Evolutionary conservation across 2,797 vertebrate genomes (phyloP), one percentile per base, ranked within the genome.

Genomic region (Ctenopoma kingsleyae): DNA sequence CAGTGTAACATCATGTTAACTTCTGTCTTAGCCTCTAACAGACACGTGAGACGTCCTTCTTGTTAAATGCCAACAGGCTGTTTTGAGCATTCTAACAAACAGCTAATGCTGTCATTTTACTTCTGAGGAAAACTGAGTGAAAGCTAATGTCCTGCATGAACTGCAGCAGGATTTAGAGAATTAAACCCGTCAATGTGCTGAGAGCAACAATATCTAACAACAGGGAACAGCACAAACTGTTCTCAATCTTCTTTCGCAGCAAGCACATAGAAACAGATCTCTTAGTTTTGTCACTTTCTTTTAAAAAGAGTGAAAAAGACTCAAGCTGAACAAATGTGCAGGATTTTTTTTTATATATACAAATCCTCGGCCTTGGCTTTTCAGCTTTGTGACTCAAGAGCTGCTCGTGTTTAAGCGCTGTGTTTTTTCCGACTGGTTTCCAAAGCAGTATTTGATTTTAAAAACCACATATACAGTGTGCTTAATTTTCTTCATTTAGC

Each of bases 391-490:
- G 23, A 41, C 1, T 38, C 54, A 60, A 30, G 49, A 49, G 52
- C 17, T 41, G 43, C 13, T 55, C n/a, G 47, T 50, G 20, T 41
- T 23, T 25, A 38, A 67, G 0, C 15, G 22, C 30, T 30, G 44
- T 56, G 8, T 35, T 11, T 35, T 51, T 8, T 43, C 30, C 54
- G 4, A 11, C 0, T 16, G 52, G 9, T 36, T 50, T 41, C 47
- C 36, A 69, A 38, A 68, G 32, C n/a, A 17, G 13, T 16, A 40
- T 22, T 52, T n/a, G 15, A 49, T 70, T 20, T 60, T 11, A 71
- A 16, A 48, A 2, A n/a, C 1, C 8, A 6, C 25, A 30, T 17
- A 67, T 19, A 15, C 27, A 0, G 6, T 8, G 17, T 1, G 12
- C 4, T 50, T 50, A 12, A 36, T 58, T 55, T 77, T 0, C 13